phyloP scores from a whole-genome alignment of 2,797 vertebrate species.

The Darevskia nairensis region DNA sequence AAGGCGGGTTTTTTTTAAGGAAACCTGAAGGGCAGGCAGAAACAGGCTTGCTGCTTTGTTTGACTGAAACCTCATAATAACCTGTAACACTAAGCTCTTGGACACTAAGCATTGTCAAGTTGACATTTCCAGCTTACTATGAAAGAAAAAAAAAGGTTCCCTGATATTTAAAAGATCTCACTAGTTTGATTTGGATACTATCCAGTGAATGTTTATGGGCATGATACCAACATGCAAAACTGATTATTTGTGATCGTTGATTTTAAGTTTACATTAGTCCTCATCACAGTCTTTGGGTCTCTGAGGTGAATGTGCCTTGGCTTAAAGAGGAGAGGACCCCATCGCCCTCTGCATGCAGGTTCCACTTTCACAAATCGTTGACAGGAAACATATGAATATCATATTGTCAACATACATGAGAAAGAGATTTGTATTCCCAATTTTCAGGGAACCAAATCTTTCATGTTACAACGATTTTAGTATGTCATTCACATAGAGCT shows the following conservation, averaged over 20 bases:
- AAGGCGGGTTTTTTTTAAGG: background rate
- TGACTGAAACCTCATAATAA: background rate
- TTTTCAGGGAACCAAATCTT: too few relatives aligned
- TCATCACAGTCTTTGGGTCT: too few relatives aligned
- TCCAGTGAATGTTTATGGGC: background rate
- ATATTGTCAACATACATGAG: too few relatives aligned
- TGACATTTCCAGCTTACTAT: background rate
- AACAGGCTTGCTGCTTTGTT: conserved; percentile 18
- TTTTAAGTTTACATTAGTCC: background rate
- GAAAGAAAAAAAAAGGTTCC: background rate
- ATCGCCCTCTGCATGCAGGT: too few relatives aligned
- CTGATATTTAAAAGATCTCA: background rate
- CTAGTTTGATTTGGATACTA: background rate
- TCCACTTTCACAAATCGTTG: too few relatives aligned
- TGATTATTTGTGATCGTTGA: background rate
- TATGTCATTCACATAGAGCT: background rate
- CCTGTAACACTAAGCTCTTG: background rate
- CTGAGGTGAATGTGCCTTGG: too few relatives aligned
- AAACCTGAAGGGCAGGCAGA: background rate
- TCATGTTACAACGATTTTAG: background rate
- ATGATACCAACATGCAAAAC: background rate
- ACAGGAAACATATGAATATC: too few relatives aligned
- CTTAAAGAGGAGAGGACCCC: too few relatives aligned
- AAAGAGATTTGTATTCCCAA: too few relatives aligned
- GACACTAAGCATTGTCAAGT: background rate